A percentile compares a stretch with the other conserved stretches of the same genome.
phyloP scores from a whole-genome alignment of 2,113 vertebrate species.

The Passer montanus region DNA sequence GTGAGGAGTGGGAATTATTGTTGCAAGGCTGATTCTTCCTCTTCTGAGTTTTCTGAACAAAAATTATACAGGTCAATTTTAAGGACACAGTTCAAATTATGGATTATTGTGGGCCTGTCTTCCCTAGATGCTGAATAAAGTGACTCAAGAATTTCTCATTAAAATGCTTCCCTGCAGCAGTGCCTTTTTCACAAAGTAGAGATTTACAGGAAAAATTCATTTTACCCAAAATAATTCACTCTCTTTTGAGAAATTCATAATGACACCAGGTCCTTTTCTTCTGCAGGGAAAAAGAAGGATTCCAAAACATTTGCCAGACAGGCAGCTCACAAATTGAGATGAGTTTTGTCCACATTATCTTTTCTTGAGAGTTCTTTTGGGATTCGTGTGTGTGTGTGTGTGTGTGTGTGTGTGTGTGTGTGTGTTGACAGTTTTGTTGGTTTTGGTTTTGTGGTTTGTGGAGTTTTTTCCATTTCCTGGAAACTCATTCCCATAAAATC shows the following conservation, averaged over 20 bases:
- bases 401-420: neutral
- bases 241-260: neutral
- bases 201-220: neutral
- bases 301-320: neutral
- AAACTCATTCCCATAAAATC: neutral
- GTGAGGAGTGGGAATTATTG: neutral
- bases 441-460: neutral
- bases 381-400: fast-evolving
- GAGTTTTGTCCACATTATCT: fast-evolving
- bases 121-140: neutral
- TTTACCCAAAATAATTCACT: neutral
- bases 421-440: neutral
- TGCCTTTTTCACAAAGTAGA: neutral
- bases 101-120: neutral
- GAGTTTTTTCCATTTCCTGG: fast-evolving
- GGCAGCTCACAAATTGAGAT: neutral
- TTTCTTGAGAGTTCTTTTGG: neutral
- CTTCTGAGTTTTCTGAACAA: neutral
- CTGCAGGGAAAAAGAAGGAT: neutral
- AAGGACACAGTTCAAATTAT: neutral
- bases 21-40: neutral
- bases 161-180: neutral
- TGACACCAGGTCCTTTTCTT: neutral
- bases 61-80: neutral
- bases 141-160: neutral